Evolutionary conservation across 2,797 vertebrate species (phyloP).

Genomic region (Poeciliopsis presidionis): DNA sequence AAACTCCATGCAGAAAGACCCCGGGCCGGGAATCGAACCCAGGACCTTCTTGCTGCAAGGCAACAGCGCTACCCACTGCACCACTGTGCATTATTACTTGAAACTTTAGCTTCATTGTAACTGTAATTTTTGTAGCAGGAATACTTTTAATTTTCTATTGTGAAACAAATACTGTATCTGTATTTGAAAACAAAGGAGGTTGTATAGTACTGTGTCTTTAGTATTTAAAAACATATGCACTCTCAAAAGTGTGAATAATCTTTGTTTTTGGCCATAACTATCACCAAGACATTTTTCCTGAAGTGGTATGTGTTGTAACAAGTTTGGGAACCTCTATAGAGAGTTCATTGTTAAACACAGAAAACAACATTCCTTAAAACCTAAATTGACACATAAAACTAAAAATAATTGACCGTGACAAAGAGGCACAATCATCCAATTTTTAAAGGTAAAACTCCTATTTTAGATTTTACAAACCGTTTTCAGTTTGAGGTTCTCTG

Average conservation of each 20-base stretch:
- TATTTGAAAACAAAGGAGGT: not conserved
- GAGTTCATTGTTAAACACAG: not conserved
- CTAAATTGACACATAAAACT: not conserved
- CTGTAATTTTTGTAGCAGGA: not conserved
- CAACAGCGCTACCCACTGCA: too few relatives aligned
- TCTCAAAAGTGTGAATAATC: not conserved
- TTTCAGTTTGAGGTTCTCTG: slow-evolving; percentile 98
- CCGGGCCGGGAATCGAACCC: too few relatives aligned
- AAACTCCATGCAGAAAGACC: too few relatives aligned
- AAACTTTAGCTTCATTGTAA: not conserved
- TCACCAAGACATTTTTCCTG: not conserved
- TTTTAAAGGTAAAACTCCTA: not conserved
- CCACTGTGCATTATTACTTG: too few relatives aligned
- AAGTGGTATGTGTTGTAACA: not conserved
- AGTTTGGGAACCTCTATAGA: not conserved
- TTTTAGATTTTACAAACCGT: slow-evolving; percentile 78
- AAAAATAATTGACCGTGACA: not conserved
- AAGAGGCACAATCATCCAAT: not conserved
- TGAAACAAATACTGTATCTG: not conserved
- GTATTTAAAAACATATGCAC: not conserved
- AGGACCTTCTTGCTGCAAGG: too few relatives aligned
- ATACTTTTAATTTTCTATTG: not conserved
- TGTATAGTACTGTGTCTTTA: not conserved
- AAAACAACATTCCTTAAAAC: not conserved
- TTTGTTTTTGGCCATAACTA: not conserved